Percentiles rank a stretch among this genome's conserved stretches.
Evolutionary conservation across 2,888 invertebrate species (phyloP).

Genomic region (Nephrotoma guestfalica): DNA sequence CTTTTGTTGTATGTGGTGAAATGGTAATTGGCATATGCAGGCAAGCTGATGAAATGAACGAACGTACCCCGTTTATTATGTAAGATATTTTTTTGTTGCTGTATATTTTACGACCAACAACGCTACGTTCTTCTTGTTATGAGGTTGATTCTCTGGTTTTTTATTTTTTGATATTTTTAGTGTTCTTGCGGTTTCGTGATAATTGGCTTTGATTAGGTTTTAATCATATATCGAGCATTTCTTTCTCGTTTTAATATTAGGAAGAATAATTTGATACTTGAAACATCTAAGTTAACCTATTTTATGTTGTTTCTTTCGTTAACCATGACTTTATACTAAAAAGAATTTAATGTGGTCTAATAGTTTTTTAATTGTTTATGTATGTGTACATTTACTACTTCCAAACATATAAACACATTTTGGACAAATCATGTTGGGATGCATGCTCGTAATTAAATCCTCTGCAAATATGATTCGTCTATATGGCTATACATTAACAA

Average conservation of each 20-base stretch:
- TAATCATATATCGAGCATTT: background rate
- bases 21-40: slow-evolving; percentile 1
- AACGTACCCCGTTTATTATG: background rate
- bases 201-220: background rate
- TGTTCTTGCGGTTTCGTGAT: background rate
- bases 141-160: background rate
- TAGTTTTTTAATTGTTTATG: background rate
- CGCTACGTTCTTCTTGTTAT: background rate
- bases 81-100: background rate
- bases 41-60: slow-evolving; percentile 1
- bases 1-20: background rate
- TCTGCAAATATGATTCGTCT: too few species aligned
- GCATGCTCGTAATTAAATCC: too few species aligned
- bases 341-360: background rate
- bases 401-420: background rate
- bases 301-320: background rate
- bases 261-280: background rate
- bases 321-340: background rate
- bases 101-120: background rate
- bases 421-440: too few species aligned
- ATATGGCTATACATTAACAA: too few species aligned
- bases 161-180: background rate
- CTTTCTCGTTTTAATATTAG: background rate
- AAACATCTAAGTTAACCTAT: background rate
- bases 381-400: background rate